A percentile compares a stretch with the other conserved stretches of the same genome.
These are phyloP conservation scores for Salpingus planirostris DNA, from an alignment of 2,888 invertebrate genomes.

Conservation along the genomic window DNA sequence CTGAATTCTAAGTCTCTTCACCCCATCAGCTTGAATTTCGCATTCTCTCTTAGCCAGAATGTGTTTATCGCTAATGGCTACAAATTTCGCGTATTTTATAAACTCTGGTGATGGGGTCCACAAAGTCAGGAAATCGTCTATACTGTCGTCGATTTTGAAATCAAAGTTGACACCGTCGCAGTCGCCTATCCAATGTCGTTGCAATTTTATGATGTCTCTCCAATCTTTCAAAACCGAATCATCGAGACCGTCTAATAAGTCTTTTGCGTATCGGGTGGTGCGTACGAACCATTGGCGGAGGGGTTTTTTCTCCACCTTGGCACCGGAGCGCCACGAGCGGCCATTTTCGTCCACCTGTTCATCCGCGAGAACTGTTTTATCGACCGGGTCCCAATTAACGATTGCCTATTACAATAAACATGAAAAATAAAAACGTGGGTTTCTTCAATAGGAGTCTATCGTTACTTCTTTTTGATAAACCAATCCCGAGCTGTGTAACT, in stretches of 20 bases:
- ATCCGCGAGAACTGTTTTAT: slow-evolving; percentile 93
- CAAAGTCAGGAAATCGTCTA: slow-evolving; percentile 43
- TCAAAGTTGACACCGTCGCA: slow-evolving; percentile 70
- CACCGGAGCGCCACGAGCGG: slow-evolving; percentile 94
- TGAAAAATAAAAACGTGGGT: slow-evolving; percentile 1
- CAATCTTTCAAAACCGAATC: slow-evolving; percentile 64
- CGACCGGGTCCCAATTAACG: slow-evolving; percentile 99
- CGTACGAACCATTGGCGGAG: slow-evolving; percentile 93
- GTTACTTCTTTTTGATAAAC: slow-evolving; percentile 75
- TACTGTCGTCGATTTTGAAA: slow-evolving; percentile 41
- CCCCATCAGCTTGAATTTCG: slow-evolving; percentile 24
- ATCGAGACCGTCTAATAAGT: slow-evolving; percentile 59
- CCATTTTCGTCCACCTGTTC: slow-evolving; percentile 93
- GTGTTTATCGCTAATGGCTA: slow-evolving; percentile 54
- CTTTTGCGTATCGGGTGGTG: slow-evolving; percentile 75
- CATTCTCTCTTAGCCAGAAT: slow-evolving; percentile 41
- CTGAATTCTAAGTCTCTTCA: slow-evolving; percentile 14
- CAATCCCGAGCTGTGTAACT: slow-evolving; percentile 74
- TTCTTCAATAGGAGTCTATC: slow-evolving; percentile 6
- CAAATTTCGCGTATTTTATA: slow-evolving; percentile 59
- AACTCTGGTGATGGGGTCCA: slow-evolving; percentile 73
- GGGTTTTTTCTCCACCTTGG: slow-evolving; percentile 78
- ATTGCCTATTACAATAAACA: slow-evolving; percentile 49
- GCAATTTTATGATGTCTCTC: slow-evolving; percentile 76
- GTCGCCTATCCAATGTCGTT: slow-evolving; percentile 85